Base-by-base conservation (phyloP, 2,113 vertebrate genomes). In the Phalacrocorax carbo region DNA sequence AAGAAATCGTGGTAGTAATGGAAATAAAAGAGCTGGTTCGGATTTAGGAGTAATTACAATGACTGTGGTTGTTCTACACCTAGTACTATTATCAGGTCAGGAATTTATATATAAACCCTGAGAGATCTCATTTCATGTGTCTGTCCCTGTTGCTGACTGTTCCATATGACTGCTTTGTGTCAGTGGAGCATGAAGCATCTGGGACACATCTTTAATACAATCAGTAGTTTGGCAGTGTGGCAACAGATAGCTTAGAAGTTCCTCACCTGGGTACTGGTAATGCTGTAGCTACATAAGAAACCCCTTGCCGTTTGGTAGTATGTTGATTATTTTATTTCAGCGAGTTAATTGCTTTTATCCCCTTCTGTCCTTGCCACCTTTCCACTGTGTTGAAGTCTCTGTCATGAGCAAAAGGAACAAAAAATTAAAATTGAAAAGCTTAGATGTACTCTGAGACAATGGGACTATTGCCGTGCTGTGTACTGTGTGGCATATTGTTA, bases 261-360 rank as follows among this genome's bases (percentile, higher is more conserved):
- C 48, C 77, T 88, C 52, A 20, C 61, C 64, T 0, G 0, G 34
- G 58, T 92, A 64, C 52, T 30, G n/a, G 36, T 71, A 82, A 21
- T 68, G 65, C 38, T 73, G 60, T 52, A 49, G 82, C 58, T 93
- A 32, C 57, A 7, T 51, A 54, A 84, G 72, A 92, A 96, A 36
- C 57, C 73, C 73, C 54, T 87, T 69, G 42, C n/a, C 81, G 15
- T 78, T 86, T 81, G 29, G 20, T 79, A 40, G 29, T 34, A 58
- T 60, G 69, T 88, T 84, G 83, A 90, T 91, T 91, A 58, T 92
- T 92, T 93, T 88, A 86, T 81, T 95, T 94, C 80, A 76, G 25
- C 54, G 80, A 94, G 80, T 96, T 97, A 94, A 96, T 95, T 95
- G 88, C 61, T 89, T 91, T 93, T 95, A 93, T 89, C 61, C 70